phyloP scores from a whole-genome alignment of 2,113 vertebrate genomes.

The Nannospalax galili region DNA sequence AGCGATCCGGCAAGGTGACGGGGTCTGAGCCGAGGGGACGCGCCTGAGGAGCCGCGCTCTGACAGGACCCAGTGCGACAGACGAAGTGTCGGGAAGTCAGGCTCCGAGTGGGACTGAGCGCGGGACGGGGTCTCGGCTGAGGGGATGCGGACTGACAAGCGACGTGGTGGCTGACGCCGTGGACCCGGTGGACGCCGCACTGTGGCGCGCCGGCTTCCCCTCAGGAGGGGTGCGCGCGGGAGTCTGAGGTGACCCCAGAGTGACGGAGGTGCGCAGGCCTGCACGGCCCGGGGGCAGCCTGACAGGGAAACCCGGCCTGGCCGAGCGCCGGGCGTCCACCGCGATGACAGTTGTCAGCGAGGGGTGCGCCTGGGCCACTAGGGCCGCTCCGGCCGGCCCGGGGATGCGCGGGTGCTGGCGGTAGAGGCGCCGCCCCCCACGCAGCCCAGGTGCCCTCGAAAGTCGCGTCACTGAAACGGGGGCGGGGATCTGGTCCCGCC shows the following conservation, averaged over 20 bases:
- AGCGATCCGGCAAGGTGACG: neutral
- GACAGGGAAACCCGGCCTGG: neutral
- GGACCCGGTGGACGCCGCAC: neutral
- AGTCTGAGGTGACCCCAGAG: neutral
- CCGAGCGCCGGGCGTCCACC: neutral
- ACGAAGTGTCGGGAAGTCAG: neutral
- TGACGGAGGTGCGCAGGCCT: neutral
- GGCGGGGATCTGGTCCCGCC: neutral
- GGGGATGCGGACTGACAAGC: no score
- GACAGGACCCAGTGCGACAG: neutral
- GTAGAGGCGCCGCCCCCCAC: neutral
- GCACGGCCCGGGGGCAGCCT: neutral
- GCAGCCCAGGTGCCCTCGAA: neutral
- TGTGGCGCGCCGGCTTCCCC: neutral
- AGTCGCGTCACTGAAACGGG: neutral
- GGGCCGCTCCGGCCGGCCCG: accelerated
- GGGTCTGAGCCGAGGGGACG: neutral
- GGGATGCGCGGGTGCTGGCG: neutral
- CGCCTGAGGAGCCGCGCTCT: neutral
- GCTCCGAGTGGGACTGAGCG: neutral
- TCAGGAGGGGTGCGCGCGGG: neutral
- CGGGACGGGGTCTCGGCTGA: neutral
- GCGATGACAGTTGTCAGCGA: neutral
- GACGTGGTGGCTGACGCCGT: neutral
- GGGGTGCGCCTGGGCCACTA: neutral